Evolutionary conservation across 2,888 invertebrate genomes (phyloP).

Genomic region (Chymomyza caudatula): DNA sequence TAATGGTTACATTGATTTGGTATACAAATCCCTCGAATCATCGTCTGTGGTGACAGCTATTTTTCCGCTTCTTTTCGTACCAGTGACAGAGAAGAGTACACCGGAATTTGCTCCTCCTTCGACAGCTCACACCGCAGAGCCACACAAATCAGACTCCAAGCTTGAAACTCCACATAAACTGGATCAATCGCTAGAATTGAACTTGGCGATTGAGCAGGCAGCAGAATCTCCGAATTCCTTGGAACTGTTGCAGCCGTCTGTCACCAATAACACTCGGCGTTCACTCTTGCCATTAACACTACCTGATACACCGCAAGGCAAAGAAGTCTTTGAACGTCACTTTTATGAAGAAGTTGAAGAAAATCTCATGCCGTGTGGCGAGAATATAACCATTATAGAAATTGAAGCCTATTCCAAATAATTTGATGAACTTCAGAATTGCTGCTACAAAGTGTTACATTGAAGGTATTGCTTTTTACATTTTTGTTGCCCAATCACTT

Average conservation of each 20-base stretch:
- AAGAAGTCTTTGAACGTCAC: not conserved
- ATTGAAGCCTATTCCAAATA: not conserved
- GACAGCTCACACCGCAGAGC: too few species aligned
- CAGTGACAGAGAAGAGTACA: conserved; percentile 1
- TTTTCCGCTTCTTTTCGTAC: conserved; percentile 34
- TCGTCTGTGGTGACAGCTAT: conserved; percentile 27
- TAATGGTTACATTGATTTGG: conserved; percentile 26
- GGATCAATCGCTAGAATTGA: not conserved
- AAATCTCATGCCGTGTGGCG: conserved; percentile 24
- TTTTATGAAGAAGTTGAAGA: conserved; percentile 21
- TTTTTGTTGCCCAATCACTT: rapidly evolving
- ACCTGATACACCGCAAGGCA: not conserved
- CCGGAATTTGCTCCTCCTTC: too few species aligned
- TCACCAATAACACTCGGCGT: too few species aligned
- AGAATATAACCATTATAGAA: conserved; percentile 16
- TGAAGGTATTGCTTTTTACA: conserved; percentile 35
- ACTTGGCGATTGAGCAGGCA: too few species aligned
- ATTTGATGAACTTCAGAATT: not conserved
- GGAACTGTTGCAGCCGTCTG: too few species aligned
- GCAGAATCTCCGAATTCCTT: too few species aligned
- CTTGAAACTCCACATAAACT: not conserved
- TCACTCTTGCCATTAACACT: too few species aligned
- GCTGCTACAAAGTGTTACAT: conserved; percentile 20
- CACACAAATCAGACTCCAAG: not conserved
- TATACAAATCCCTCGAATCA: conserved; percentile 3